phyloP scores from a whole-genome alignment of 1,140 invertebrate genomes.

The Paramacrobiotus metropolitanus region DNA sequence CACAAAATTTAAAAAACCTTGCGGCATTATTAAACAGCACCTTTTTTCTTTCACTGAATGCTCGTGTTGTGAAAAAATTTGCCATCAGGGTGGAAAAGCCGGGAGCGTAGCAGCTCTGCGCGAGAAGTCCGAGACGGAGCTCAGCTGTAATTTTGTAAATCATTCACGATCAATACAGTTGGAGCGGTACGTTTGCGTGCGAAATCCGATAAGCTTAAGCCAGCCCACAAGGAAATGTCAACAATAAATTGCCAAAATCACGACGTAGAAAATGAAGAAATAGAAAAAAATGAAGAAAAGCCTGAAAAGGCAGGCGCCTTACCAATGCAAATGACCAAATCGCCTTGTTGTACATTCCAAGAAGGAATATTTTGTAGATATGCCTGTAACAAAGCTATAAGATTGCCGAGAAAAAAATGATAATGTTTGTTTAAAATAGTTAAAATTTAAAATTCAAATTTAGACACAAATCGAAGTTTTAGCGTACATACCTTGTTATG shows the following conservation, averaged over 20 bases:
- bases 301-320: too few relatives aligned
- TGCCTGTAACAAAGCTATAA: constrained; percentile 19
- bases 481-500: constrained; percentile 29
- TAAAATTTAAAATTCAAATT: constrained; percentile 7
- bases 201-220: too few relatives aligned
- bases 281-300: too few relatives aligned
- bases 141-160: too few relatives aligned
- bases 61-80: constrained; percentile 34
- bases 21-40: background rate
- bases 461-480: constrained; percentile 9
- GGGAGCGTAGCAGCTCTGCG: constrained; percentile 33
- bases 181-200: too few relatives aligned
- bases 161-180: too few relatives aligned
- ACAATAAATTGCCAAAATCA: too few relatives aligned
- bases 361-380: constrained; percentile 34
- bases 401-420: background rate
- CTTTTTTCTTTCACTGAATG: constrained; percentile 23
- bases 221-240: too few relatives aligned
- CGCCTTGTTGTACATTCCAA: constrained; percentile 34
- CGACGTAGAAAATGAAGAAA: too few relatives aligned
- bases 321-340: constrained; percentile 31
- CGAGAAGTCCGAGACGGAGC: constrained; percentile 34
- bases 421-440: background rate
- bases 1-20: too few relatives aligned
- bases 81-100: constrained; percentile 36